Conservation (phyloP, 53 echinoderm and acorn worm genomes). For the Glandiceps talaboti region DNA sequence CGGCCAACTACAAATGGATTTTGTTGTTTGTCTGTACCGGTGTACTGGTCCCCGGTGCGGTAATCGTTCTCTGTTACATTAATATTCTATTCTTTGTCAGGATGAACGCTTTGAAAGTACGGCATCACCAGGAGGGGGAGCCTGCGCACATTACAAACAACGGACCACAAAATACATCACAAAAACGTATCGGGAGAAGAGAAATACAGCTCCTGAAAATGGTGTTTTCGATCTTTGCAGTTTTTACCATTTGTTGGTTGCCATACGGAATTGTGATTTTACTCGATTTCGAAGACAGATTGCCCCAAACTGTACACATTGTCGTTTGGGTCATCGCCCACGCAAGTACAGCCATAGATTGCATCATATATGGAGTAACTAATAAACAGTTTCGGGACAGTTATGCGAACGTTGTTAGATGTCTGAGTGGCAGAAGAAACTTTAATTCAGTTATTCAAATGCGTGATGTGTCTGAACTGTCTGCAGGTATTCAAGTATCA, state of each 20-base stretch:
- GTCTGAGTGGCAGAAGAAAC: no score
- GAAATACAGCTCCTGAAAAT: conserved; percentile 24
- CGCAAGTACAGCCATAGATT: conserved; percentile 45
- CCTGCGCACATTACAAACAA: background rate
- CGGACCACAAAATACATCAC: background rate
- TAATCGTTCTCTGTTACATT: conserved; percentile 19
- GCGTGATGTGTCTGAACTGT: no score
- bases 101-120: conserved; percentile 13
- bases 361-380: conserved; percentile 42
- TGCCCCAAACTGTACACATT: conserved; percentile 31
- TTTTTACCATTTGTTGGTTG: conserved; percentile 41
- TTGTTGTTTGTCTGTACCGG: conserved; percentile 21
- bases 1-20: conserved; percentile 16
- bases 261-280: conserved; percentile 41
- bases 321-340: conserved; percentile 37
- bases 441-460: no score
- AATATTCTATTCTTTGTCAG: conserved; percentile 22
- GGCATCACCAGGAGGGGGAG: conserved; percentile 4
- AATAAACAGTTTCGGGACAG: conserved; percentile 43
- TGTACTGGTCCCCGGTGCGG: conserved; percentile 9
- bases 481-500: no score
- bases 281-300: conserved; percentile 24
- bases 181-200: background rate
- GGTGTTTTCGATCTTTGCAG: conserved; percentile 29
- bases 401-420: conserved; percentile 18